Percentiles rank a stretch among this genome's conserved stretches.
Conservation (phyloP, 2,113 vertebrate species). For the Pitta sordida region DNA sequence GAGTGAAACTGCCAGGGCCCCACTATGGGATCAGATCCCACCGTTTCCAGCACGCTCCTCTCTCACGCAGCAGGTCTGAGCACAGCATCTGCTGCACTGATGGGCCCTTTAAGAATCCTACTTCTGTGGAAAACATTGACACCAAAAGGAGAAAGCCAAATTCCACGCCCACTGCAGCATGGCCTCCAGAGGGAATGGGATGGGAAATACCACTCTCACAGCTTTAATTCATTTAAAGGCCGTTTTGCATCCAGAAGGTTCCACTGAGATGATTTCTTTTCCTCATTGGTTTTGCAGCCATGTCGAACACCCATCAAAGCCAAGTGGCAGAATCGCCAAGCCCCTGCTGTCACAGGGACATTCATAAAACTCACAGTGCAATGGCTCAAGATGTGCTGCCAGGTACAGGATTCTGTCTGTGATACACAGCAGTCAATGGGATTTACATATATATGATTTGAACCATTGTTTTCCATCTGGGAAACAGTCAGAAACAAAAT, state of each 20-base stretch:
- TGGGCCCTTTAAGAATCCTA: not conserved
- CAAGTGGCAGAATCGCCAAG: not conserved
- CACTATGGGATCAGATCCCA: not conserved
- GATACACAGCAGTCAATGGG: not conserved
- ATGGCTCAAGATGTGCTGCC: not conserved
- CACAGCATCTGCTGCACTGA: slow-evolving; percentile 19
- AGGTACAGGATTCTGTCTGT: not conserved
- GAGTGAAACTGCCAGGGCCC: not conserved
- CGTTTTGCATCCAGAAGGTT: not conserved
- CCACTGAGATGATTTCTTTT: not conserved
- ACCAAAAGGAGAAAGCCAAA: slow-evolving; percentile 53
- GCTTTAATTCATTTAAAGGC: slow-evolving; percentile 7
- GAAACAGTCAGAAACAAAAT: not conserved
- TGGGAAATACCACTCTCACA: slow-evolving; percentile 2
- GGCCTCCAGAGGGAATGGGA: not conserved
- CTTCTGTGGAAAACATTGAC: slow-evolving; percentile 54
- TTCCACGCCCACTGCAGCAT: slow-evolving; percentile 23
- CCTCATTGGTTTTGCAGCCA: not conserved
- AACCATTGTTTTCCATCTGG: not conserved
- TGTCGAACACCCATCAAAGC: not conserved
- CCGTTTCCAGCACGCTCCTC: not conserved
- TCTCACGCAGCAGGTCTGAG: not conserved
- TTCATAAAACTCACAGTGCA: not conserved
- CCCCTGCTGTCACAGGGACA: not conserved
- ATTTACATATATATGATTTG: not conserved